These are phyloP conservation scores for Leptarthrus brevirostris DNA, from an alignment of 2,888 invertebrate species.

Conservation along the genomic window DNA sequence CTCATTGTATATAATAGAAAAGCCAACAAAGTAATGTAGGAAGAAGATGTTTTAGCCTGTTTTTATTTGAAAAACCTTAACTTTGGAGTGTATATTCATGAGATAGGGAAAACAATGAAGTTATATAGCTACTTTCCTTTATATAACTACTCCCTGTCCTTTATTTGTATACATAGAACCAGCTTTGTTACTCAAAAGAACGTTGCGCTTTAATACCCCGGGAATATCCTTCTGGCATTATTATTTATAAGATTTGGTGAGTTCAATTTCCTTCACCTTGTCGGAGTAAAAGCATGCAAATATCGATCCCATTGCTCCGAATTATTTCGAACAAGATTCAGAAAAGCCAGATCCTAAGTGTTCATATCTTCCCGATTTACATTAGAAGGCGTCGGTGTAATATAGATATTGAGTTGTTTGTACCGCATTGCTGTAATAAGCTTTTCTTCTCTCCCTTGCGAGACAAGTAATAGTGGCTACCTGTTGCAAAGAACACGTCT, in stretches of 20 bases:
- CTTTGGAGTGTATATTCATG: conserved; percentile 9
- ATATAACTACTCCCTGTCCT: not conserved
- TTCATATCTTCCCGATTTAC: not conserved
- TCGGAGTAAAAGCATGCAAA: conserved; percentile 30
- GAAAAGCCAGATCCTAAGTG: conserved; percentile 3
- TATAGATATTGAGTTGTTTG: conserved; percentile 50
- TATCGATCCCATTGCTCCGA: not conserved
- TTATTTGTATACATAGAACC: not conserved
- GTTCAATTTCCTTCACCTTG: conserved; percentile 51
- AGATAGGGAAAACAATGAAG: conserved; percentile 1
- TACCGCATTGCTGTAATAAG: conserved; percentile 47
- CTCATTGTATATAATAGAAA: conserved; percentile 27
- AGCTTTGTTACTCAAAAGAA: conserved; percentile 16
- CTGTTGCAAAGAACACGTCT: conserved; percentile 47
- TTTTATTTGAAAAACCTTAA: not conserved
- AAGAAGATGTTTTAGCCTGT: not conserved
- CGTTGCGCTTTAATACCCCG: conserved; percentile 48
- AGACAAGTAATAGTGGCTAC: conserved; percentile 51
- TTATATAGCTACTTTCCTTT: not conserved
- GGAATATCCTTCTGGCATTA: conserved; percentile 52
- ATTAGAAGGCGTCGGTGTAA: conserved; percentile 18
- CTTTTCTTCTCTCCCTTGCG: conserved; percentile 43
- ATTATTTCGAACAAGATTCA: not conserved
- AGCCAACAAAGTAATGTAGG: conserved; percentile 3
- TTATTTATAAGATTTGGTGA: conserved; percentile 54